phyloP scores from a whole-genome alignment of 2,888 invertebrate species.

The Melitaea athalia region DNA sequence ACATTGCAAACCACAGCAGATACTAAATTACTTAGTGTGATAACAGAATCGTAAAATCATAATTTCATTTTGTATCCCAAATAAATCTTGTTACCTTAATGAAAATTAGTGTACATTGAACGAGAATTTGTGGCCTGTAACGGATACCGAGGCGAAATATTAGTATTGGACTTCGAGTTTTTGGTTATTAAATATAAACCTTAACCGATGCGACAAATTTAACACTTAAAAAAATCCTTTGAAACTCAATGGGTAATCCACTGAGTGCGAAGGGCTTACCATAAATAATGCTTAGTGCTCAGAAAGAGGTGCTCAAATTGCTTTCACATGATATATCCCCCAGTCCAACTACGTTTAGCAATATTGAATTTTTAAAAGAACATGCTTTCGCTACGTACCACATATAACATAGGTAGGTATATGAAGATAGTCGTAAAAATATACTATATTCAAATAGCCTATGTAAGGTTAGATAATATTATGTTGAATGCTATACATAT shows the following conservation, averaged over 20 bases:
- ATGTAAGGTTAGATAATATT: too few relatives aligned
- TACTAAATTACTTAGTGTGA: constrained; percentile 14
- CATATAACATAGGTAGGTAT: too few relatives aligned
- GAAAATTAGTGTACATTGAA: constrained; percentile 17
- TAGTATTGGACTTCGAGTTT: neutral
- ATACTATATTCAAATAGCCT: constrained; percentile 11
- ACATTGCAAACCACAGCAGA: constrained; percentile 6
- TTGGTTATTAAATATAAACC: constrained; percentile 7
- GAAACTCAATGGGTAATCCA: constrained; percentile 71
- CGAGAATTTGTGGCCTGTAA: constrained; percentile 6
- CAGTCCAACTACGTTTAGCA: constrained; percentile 53
- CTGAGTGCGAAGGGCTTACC: constrained; percentile 73
- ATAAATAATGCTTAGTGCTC: constrained; percentile 79
- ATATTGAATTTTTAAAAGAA: constrained; percentile 77
- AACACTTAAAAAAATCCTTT: constrained; percentile 62
- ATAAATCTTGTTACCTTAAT: constrained; percentile 23
- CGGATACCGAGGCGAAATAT: neutral
- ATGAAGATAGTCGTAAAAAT: constrained; percentile 26
- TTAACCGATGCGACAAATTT: neutral
- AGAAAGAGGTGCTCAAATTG: constrained; percentile 76
- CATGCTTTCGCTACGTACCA: constrained; percentile 42
- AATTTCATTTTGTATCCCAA: constrained; percentile 13
- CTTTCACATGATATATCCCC: constrained; percentile 53
- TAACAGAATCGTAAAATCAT: constrained; percentile 18
- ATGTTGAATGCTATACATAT: too few relatives aligned